phyloP scores from a whole-genome alignment of 2,797 vertebrate species.

The Poeciliopsis infans region DNA sequence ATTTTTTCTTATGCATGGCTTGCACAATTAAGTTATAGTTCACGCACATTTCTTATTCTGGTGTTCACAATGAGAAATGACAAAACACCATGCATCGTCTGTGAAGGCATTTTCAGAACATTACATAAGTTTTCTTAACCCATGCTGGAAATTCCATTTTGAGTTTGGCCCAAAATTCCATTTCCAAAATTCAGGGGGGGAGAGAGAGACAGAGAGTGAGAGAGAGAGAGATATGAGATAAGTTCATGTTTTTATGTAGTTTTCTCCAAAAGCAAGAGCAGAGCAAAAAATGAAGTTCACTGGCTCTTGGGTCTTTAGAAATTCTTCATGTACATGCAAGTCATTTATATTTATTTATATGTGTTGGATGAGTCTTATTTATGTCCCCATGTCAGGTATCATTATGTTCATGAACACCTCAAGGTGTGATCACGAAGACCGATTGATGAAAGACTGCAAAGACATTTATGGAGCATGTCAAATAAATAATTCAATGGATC shows the following conservation, averaged over 20 bases:
- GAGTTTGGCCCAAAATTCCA: not conserved
- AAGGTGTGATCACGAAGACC: not conserved
- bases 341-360: not conserved
- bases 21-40: not conserved
- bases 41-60: not conserved
- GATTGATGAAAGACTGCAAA: not conserved
- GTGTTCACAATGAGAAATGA: not conserved
- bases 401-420: not conserved
- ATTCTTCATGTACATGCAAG: not conserved
- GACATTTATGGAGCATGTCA: not conserved
- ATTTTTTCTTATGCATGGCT: not conserved
- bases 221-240: not conserved
- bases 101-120: not conserved
- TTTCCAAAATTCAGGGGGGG: too few species aligned
- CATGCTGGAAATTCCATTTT: not conserved
- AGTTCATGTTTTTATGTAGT: not conserved
- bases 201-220: too few species aligned
- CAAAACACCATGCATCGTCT: not conserved
- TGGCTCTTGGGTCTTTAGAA: not conserved
- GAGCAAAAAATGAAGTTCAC: not conserved
- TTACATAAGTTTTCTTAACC: not conserved
- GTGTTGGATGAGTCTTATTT: not conserved
- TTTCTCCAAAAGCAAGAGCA: not conserved
- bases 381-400: not conserved
- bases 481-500: conserved; percentile 1